Evolutionary conservation across 2,797 vertebrate genomes (phyloP), one percentile per base, ranked within the genome.

Genomic region (Paguma larvata): DNA sequence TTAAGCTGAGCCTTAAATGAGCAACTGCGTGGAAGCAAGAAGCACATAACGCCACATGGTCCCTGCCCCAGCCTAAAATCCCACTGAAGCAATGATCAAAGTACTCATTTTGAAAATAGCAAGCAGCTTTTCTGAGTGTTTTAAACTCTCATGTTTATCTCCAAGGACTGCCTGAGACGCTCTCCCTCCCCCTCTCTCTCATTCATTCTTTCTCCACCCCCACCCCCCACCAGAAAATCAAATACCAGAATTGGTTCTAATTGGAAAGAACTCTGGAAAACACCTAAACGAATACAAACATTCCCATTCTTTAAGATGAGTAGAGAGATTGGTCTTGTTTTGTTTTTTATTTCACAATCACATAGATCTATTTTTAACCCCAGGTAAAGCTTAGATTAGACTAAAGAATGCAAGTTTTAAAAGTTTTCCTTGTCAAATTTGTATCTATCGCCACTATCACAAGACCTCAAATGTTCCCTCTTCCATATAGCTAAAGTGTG

Each of bases 221-320:
- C 25, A 14, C 8, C 8, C 8, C 27, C 18, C 56, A 15, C 68
- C 89, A 2, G 84, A 86, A 68, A 4, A 34, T 87, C 63, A 92
- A 65, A 80, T 73, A 77, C 12, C 11, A 85, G 73, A 72, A 38
- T 5, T 95, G 59, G 14, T 80, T 90, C 56, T 83, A 84, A 82
- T 59, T 59, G 84, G 15, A 67, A 95, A 94, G 30, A 14, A 67
- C 85, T 75, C 94, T 27, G 44, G 59, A 90, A 87, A 72, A n/a
- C 13, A 21, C 62, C 44, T 70, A 53, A 97, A 48, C 5, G n/a
- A 67, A 12, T 67, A 51, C 0, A 19, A 5, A 65, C 4, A 48
- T 67, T 86, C 9, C 30, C 38, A 68, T 41, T 18, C 27, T 86
- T 85, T n/a, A 83, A 90, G 48, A 56, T 14, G 9, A 92, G 59